phyloP scores from a whole-genome alignment of 2,797 vertebrate species.

The Myiotriccus ornatus region DNA sequence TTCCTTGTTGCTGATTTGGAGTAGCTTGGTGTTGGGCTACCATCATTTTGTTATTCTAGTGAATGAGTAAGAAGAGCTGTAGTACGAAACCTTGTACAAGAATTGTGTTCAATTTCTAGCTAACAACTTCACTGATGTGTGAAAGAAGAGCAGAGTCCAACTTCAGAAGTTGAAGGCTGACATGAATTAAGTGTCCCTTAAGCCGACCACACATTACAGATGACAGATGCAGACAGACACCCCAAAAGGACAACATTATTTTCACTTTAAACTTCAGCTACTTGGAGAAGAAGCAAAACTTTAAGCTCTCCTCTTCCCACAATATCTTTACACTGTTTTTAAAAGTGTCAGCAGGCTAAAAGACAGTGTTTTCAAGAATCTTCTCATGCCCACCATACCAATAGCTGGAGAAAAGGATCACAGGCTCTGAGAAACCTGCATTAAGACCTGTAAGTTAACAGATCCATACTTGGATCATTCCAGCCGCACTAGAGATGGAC shows the following conservation, averaged over 20 bases:
- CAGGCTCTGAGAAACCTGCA: background rate
- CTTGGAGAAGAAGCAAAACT: background rate
- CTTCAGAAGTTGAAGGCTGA: background rate
- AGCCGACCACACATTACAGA: background rate
- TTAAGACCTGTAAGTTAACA: background rate
- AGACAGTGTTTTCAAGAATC: background rate
- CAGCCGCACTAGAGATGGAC: background rate
- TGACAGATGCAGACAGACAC: background rate
- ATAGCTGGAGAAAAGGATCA: background rate
- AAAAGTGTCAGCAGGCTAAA: background rate
- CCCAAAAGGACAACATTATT: background rate
- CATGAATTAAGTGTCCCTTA: background rate
- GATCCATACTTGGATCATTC: background rate
- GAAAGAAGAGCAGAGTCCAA: background rate
- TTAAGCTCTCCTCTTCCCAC: background rate
- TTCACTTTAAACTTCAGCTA: background rate
- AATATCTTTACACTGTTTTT: background rate
- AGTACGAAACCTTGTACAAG: background rate
- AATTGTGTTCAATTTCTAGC: background rate
- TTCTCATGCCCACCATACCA: background rate
- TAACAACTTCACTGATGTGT: background rate
- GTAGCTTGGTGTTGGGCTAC: background rate
- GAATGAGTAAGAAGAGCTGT: background rate
- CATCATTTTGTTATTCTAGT: background rate
- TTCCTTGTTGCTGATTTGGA: background rate